Evolutionary conservation across 1,140 invertebrate species (phyloP).

Genomic region (Euwallacea fornicatus): DNA sequence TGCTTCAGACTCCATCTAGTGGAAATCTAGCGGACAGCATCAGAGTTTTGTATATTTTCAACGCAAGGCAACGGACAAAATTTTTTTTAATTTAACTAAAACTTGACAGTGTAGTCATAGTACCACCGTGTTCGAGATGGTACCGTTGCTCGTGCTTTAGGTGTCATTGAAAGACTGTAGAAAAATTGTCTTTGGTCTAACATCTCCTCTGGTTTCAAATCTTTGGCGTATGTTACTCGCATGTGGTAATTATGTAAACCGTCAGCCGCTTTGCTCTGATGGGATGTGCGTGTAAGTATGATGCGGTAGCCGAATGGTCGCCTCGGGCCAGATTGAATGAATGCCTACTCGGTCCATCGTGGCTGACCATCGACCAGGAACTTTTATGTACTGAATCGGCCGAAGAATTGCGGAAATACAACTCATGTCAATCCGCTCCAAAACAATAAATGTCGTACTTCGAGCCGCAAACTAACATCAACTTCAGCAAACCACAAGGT

Average conservation of each 20-base stretch:
- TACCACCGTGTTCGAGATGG: no score
- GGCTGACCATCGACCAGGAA: conserved; percentile 3
- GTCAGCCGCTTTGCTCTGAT: conserved; percentile 37
- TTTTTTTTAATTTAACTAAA: no score
- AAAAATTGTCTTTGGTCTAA: no score
- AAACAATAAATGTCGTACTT: background rate
- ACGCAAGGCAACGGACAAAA: no score
- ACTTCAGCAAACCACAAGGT: no score
- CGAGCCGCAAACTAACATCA: background rate
- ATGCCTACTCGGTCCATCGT: conserved; percentile 3
- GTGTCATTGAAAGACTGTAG: no score
- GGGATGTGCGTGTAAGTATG: conserved; percentile 40
- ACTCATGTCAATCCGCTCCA: background rate
- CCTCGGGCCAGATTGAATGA: conserved; percentile 32
- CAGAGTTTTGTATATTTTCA: no score
- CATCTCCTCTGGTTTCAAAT: background rate
- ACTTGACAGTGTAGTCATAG: no score
- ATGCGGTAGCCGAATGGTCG: conserved; percentile 34
- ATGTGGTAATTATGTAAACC: conserved; percentile 39
- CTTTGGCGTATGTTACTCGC: conserved; percentile 26
- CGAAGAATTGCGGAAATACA: background rate
- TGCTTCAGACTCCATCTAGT: no score
- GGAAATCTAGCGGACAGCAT: no score
- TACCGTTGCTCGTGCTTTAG: no score
- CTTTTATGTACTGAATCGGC: background rate